phyloP scores from a whole-genome alignment of 2,113 vertebrate species.

The Peucedramus taeniatus region DNA sequence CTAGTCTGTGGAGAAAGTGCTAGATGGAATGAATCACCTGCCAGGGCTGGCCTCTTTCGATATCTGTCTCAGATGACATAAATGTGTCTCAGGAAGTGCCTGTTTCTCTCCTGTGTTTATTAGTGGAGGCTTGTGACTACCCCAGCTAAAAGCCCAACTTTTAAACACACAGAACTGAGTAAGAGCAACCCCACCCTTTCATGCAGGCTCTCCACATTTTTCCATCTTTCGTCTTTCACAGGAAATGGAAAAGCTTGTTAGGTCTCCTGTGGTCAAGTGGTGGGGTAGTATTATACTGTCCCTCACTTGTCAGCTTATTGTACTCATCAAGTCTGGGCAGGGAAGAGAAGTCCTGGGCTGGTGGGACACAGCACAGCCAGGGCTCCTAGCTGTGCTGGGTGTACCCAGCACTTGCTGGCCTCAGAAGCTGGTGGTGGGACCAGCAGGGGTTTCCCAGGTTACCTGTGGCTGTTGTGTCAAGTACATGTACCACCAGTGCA shows the following conservation, averaged over 20 bases:
- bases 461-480: background rate
- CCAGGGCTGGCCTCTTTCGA: background rate
- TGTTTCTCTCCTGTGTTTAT: background rate
- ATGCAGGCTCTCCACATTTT: background rate
- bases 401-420: background rate
- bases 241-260: background rate
- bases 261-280: background rate
- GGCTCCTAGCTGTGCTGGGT: background rate
- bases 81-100: background rate
- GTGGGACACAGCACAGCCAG: background rate
- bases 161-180: background rate
- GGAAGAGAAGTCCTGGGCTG: background rate
- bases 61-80: background rate
- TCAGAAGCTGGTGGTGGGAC: rapidly evolving
- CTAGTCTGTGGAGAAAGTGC: background rate
- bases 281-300: background rate
- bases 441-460: background rate
- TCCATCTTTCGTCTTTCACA: background rate
- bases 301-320: background rate
- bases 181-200: background rate
- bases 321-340: background rate
- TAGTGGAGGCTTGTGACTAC: background rate
- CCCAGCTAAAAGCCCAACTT: background rate
- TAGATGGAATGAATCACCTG: background rate
- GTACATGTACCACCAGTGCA: background rate